Conservation (phyloP, 2,113 vertebrate species). For the Phasianus colchicus region DNA sequence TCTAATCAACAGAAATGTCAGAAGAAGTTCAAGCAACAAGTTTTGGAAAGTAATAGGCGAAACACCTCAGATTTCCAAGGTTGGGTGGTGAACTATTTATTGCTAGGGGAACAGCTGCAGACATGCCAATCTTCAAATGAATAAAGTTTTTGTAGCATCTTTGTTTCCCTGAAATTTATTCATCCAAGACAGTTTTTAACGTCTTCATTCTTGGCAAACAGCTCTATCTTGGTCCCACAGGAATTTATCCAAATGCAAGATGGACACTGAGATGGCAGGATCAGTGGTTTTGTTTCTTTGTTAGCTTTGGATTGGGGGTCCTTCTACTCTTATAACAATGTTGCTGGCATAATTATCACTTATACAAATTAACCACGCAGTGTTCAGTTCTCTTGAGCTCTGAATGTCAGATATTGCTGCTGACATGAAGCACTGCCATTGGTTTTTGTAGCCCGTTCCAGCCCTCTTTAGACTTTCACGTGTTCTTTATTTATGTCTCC, state of each 20-base stretch:
- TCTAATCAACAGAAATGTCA: constrained; percentile 18
- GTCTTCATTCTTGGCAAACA: background rate
- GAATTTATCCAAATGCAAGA: rapidly evolving
- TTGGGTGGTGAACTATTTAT: constrained; percentile 28
- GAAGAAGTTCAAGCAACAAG: background rate
- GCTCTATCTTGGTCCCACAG: constrained; percentile 16
- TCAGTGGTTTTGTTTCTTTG: background rate
- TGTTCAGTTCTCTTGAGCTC: background rate
- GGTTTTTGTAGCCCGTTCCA: rapidly evolving
- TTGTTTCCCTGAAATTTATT: background rate
- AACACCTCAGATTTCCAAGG: background rate
- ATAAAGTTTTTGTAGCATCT: background rate
- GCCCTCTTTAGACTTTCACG: background rate
- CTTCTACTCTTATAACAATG: background rate
- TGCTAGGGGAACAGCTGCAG: background rate
- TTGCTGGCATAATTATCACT: background rate
- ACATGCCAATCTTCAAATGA: background rate
- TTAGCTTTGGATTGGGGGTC: background rate
- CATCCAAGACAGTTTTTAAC: background rate
- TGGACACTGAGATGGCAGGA: background rate
- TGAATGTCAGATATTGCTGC: background rate
- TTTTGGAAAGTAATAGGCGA: background rate
- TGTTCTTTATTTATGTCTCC: background rate
- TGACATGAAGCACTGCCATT: rapidly evolving
- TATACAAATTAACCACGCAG: background rate